These are phyloP conservation scores for Pheosia tremula DNA, from an alignment of 2,888 invertebrate genomes.

Conservation along the genomic window DNA sequence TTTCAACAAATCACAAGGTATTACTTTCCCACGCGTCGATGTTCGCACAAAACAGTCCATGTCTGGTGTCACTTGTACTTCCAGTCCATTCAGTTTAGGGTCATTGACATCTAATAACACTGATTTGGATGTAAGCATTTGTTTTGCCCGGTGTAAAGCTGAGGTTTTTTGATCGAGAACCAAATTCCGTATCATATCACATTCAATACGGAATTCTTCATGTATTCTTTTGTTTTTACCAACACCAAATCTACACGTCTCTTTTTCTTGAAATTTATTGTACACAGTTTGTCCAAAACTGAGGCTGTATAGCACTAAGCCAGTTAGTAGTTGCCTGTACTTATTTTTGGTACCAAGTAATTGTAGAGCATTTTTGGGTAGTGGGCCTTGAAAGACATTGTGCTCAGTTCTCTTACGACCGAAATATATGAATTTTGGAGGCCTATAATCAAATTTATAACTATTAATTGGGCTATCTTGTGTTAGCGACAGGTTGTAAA, in stretches of 20 bases:
- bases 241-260: not conserved
- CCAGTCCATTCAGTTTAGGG: not conserved
- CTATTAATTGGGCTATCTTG: not conserved
- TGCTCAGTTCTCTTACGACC: not conserved
- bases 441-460: not conserved
- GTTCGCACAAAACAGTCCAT: not conserved
- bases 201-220: not conserved
- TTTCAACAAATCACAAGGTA: not conserved
- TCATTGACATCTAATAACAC: not conserved
- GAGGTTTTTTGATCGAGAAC: not conserved
- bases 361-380: not conserved
- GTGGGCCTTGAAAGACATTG: not conserved
- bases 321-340: not conserved
- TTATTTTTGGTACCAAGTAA: not conserved
- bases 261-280: not conserved
- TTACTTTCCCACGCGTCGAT: not conserved
- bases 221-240: not conserved
- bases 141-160: not conserved
- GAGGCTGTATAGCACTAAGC: not conserved
- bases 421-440: not conserved
- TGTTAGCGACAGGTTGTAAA: too few species aligned
- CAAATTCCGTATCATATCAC: not conserved
- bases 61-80: not conserved
- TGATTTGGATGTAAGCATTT: not conserved
- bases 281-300: not conserved